Percentiles rank a stretch among this genome's conserved stretches.
Evolutionary conservation across 2,888 invertebrate genomes (phyloP).

Genomic region (Actias luna): DNA sequence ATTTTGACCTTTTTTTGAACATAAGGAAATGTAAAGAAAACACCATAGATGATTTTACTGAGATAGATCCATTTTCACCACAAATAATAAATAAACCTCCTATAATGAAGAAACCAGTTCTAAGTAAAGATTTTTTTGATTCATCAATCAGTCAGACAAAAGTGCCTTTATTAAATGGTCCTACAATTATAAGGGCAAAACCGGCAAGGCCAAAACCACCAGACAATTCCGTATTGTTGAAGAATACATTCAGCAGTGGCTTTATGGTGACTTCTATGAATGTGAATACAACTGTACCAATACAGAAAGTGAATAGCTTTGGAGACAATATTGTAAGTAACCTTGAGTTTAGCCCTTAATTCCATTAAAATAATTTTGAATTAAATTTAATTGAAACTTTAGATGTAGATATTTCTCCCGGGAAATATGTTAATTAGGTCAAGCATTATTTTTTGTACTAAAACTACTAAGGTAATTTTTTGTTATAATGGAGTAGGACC

Average conservation of each 20-base stretch:
- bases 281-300: conserved; percentile 69
- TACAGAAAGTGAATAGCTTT: conserved; percentile 66
- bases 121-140: conserved; percentile 86
- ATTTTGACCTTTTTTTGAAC: conserved; percentile 86
- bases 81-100: conserved; percentile 55
- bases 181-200: conserved; percentile 89
- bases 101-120: conserved; percentile 74
- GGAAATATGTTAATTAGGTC: too few relatives aligned
- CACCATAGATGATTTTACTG: conserved; percentile 78
- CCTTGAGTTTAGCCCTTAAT: conserved; percentile 15
- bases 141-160: conserved; percentile 74
- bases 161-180: conserved; percentile 76
- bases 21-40: conserved; percentile 68
- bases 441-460: too few relatives aligned
- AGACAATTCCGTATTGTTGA: conserved; percentile 68
- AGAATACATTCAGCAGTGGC: conserved; percentile 59
- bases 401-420: not conserved
- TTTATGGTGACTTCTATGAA: conserved; percentile 62
- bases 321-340: conserved; percentile 68
- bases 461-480: too few relatives aligned
- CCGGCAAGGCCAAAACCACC: conserved; percentile 82
- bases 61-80: conserved; percentile 81
- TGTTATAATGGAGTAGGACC: too few relatives aligned
- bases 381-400: not conserved
- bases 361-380: not conserved